Evolutionary conservation across 2,888 invertebrate species (phyloP).

Genomic region (Amiota communis): DNA sequence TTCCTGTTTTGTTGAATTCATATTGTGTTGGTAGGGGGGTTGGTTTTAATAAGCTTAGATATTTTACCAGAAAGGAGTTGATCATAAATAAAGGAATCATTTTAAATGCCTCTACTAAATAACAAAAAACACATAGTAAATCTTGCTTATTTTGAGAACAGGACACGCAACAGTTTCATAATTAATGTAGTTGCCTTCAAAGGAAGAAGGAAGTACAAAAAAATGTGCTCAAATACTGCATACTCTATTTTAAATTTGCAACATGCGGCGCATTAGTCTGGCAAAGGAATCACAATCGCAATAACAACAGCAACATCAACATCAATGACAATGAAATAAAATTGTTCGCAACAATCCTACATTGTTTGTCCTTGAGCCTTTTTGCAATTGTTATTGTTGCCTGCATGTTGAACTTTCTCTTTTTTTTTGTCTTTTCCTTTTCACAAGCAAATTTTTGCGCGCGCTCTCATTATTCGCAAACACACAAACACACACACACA

Average conservation of each 20-base stretch:
- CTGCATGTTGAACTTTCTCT: slow-evolving; percentile 51
- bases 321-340: too few relatives aligned
- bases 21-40: slow-evolving; percentile 33
- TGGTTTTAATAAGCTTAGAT: slow-evolving; percentile 49
- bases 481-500: too few relatives aligned
- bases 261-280: slow-evolving; percentile 45
- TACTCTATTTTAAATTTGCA: slow-evolving; percentile 37
- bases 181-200: slow-evolving; percentile 12
- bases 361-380: slow-evolving; percentile 44
- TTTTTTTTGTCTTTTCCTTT: not conserved
- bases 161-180: slow-evolving; percentile 8
- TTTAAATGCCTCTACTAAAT: not conserved
- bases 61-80: not conserved
- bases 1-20: slow-evolving; percentile 14
- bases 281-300: not conserved
- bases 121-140: not conserved
- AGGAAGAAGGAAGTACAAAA: slow-evolving; percentile 4
- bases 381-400: slow-evolving; percentile 3
- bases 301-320: not conserved
- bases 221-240: slow-evolving; percentile 39
- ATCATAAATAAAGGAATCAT: not conserved
- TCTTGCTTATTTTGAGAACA: not conserved
- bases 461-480: slow-evolving; percentile 2
- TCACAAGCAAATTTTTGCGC: slow-evolving; percentile 8
- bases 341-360: too few relatives aligned